Conservation (phyloP, 2,888 invertebrate genomes). For the Odontothrips loti region DNA sequence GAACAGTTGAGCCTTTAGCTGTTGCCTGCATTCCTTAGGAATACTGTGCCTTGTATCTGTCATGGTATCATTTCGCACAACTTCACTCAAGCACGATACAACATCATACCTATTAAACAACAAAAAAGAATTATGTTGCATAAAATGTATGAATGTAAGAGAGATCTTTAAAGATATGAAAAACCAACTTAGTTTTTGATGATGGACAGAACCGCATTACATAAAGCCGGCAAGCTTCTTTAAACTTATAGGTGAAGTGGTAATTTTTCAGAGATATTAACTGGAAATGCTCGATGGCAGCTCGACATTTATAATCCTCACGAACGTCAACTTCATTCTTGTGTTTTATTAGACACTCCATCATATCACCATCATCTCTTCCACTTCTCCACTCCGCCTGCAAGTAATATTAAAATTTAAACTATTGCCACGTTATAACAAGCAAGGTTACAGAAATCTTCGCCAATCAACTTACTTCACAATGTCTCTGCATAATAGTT, state of each 20-base stretch:
- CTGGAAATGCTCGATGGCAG: constrained; percentile 96
- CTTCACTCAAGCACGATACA: constrained; percentile 82
- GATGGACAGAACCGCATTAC: constrained; percentile 62
- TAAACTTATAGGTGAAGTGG: constrained; percentile 89
- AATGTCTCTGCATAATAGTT: constrained; percentile 71
- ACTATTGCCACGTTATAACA: not conserved
- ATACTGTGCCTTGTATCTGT: constrained; percentile 69
- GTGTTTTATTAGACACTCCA: constrained; percentile 89
- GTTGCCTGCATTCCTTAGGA: constrained; percentile 83
- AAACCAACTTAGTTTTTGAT: constrained; percentile 59
- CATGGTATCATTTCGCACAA: constrained; percentile 84
- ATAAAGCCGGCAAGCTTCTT: constrained; percentile 83
- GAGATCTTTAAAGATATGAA: constrained; percentile 28
- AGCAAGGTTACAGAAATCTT: not conserved
- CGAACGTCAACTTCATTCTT: constrained; percentile 83
- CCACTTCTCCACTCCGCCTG: constrained; percentile 59
- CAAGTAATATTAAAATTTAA: constrained; percentile 31
- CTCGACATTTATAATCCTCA: constrained; percentile 76
- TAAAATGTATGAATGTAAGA: constrained; percentile 50
- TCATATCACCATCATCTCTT: constrained; percentile 79
- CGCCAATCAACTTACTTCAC: constrained; percentile 49
- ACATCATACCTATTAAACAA: constrained; percentile 41
- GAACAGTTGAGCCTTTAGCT: constrained; percentile 83
- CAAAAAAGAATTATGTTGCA: constrained; percentile 38
- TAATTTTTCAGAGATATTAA: constrained; percentile 89